Conservation (phyloP, 2,797 vertebrate species). For the Limnodromus scolopaceus region DNA sequence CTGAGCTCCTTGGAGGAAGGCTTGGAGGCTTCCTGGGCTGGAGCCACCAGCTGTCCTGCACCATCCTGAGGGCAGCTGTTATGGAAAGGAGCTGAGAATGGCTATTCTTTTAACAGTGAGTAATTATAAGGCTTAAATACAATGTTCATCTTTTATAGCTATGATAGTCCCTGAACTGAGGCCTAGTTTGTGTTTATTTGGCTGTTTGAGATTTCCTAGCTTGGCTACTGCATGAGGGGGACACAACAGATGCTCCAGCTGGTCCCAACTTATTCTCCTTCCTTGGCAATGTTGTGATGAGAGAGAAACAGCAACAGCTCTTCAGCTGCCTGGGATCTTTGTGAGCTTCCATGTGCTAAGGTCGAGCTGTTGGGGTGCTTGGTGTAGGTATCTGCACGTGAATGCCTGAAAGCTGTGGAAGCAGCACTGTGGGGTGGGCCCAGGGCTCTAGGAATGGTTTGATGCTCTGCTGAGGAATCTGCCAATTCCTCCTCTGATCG, state of each 20-base stretch:
- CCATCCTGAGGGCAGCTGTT: background rate
- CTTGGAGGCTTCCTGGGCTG: background rate
- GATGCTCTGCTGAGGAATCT: background rate
- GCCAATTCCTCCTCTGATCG: fast-evolving
- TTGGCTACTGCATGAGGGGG: background rate
- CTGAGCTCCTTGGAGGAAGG: background rate
- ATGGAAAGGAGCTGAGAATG: background rate
- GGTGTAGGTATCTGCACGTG: background rate
- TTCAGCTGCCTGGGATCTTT: background rate
- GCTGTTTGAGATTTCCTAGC: background rate
- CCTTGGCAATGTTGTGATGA: fast-evolving
- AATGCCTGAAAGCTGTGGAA: background rate
- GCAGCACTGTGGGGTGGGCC: background rate
- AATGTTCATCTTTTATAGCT: fast-evolving
- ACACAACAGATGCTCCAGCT: background rate
- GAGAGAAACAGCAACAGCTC: background rate
- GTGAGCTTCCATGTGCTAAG: background rate
- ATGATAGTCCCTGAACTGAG: background rate
- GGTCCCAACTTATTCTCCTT: background rate
- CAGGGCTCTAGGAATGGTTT: background rate
- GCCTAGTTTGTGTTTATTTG: background rate
- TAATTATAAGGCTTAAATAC: background rate
- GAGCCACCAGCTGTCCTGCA: background rate
- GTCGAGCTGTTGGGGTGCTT: background rate
- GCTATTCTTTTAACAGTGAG: background rate